phyloP scores from a whole-genome alignment of 2,797 vertebrate genomes.

The Paguma larvata region DNA sequence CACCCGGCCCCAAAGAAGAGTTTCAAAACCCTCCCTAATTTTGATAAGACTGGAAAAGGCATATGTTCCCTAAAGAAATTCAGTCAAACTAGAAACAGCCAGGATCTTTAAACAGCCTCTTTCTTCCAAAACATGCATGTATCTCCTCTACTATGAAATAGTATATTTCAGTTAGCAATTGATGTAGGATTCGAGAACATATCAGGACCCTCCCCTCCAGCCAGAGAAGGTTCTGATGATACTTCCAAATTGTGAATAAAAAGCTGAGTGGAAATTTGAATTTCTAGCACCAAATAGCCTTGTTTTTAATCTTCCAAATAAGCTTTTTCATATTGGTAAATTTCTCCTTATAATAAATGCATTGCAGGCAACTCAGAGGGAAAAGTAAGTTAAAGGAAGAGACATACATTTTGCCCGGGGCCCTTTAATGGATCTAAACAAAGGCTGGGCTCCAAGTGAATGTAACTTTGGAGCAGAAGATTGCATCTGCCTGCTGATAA shows the following conservation, averaged over 20 bases:
- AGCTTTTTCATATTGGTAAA: neutral
- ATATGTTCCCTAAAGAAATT: neutral
- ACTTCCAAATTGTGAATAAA: neutral
- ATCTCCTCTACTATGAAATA: neutral
- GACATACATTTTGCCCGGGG: neutral
- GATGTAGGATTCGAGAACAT: neutral
- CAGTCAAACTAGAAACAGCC: neutral
- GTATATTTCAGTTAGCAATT: neutral
- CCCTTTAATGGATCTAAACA: constrained; percentile 49
- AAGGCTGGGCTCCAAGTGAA: constrained; percentile 19
- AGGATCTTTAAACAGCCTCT: neutral
- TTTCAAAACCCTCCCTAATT: neutral
- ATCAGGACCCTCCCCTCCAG: neutral
- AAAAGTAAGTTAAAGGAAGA: neutral
- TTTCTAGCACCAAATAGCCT: neutral
- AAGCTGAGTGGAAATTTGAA: neutral
- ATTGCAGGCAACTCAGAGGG: no score
- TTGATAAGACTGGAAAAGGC: neutral
- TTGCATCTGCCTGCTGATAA: constrained; percentile 40
- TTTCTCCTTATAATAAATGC: constrained; percentile 37
- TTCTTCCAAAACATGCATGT: neutral
- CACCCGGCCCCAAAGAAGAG: neutral
- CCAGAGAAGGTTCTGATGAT: neutral
- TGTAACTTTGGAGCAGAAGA: constrained; percentile 53
- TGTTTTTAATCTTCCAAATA: neutral